Evolutionary conservation across 2,113 vertebrate genomes (phyloP).

Genomic region (Equus przewalskii): DNA sequence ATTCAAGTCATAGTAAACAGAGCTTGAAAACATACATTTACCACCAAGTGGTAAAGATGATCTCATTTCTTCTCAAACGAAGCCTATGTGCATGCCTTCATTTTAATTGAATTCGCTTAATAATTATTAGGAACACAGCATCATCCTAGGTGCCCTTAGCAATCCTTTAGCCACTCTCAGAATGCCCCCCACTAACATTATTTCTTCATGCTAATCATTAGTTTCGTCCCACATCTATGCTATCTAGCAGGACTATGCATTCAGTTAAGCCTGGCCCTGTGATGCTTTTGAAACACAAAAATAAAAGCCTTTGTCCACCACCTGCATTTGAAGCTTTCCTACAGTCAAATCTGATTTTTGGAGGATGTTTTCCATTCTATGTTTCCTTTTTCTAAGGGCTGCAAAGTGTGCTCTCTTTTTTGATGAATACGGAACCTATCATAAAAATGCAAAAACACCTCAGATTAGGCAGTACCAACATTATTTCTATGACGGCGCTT

Average conservation of each 20-base stretch:
- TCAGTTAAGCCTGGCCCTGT: not conserved
- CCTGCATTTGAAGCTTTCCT: conserved; percentile 81
- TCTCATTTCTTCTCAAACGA: conserved; percentile 57
- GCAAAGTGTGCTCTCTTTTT: conserved; percentile 76
- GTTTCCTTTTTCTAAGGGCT: conserved; percentile 77
- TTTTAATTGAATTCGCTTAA: conserved; percentile 57
- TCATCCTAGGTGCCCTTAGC: not conserved
- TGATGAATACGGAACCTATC: conserved; percentile 70
- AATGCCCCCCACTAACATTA: not conserved
- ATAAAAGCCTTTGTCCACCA: conserved; percentile 62
- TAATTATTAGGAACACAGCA: conserved; percentile 42
- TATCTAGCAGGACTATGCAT: not conserved
- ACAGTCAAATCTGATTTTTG: conserved; percentile 70
- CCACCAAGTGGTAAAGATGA: conserved; percentile 40
- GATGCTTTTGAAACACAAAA: conserved; percentile 31
- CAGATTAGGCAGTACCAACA: not conserved
- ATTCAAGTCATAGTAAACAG: conserved; percentile 67
- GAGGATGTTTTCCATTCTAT: conserved; percentile 37
- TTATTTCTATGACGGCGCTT: not conserved
- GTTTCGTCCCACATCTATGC: not conserved
- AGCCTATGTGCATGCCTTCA: not conserved
- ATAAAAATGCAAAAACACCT: conserved; percentile 42
- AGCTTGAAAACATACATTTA: conserved; percentile 73
- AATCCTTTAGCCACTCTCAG: not conserved
- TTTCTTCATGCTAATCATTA: conserved; percentile 49